A percentile compares a stretch with the other conserved stretches of the same genome.
Conservation (phyloP, 2,113 vertebrate genomes). For the Ptilorrhoa leucosticta region DNA sequence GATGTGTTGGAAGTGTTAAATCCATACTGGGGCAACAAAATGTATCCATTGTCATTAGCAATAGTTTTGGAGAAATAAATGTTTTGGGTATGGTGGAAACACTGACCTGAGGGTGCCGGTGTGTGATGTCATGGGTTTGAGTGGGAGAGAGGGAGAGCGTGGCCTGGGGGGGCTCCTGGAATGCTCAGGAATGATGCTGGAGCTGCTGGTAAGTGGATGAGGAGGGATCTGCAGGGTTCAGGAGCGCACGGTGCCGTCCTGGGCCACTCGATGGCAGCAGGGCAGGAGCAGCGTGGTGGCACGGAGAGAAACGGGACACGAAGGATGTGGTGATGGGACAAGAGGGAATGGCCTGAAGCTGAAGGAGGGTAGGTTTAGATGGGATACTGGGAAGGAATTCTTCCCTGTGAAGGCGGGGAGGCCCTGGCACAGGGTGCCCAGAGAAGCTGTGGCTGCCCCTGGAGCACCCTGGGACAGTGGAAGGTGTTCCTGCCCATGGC, state of each 20-base stretch:
- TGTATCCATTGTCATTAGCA: slow-evolving; percentile 69
- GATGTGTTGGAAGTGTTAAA: slow-evolving; percentile 62
- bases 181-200: neutral
- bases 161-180: neutral
- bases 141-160: accelerated
- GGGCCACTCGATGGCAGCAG: accelerated
- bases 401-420: accelerated
- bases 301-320: accelerated
- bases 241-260: accelerated
- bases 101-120: neutral
- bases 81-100: slow-evolving; percentile 68
- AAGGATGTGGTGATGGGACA: neutral
- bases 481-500: neutral
- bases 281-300: neutral
- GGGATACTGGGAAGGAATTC: accelerated
- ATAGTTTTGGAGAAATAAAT: slow-evolving; percentile 74
- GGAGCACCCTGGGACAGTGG: neutral
- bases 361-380: neutral
- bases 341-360: neutral
- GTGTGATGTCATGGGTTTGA: neutral
- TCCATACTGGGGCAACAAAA: slow-evolving; percentile 36
- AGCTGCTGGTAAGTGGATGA: neutral
- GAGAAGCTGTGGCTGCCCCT: neutral
- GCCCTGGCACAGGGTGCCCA: neutral
- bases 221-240: neutral